phyloP scores from a whole-genome alignment of 2,113 vertebrate genomes.

The Panthera uncia region DNA sequence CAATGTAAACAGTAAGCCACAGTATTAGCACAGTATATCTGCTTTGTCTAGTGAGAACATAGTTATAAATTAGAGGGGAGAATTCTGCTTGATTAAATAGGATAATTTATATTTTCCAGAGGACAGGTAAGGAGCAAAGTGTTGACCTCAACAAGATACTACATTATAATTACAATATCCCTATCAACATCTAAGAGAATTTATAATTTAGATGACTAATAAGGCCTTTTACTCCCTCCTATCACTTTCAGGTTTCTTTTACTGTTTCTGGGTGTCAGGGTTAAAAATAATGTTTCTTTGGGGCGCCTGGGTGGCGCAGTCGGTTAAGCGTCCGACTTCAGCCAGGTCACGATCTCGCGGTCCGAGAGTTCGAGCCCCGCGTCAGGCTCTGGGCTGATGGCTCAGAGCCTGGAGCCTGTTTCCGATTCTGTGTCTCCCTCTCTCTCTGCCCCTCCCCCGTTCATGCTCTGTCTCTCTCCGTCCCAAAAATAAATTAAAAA shows the following conservation, averaged over 20 bases:
- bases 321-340: too few relatives aligned
- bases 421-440: too few relatives aligned
- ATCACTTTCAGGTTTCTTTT: background rate
- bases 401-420: too few relatives aligned
- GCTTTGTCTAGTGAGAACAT: background rate
- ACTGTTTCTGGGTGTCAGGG: background rate
- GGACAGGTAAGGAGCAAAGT: background rate
- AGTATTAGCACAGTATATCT: background rate
- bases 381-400: too few relatives aligned
- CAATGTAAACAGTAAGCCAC: background rate
- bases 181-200: background rate
- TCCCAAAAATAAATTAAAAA: too few relatives aligned
- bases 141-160: background rate
- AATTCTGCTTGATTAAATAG: background rate
- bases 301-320: too few relatives aligned
- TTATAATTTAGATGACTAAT: background rate
- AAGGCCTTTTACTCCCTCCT: background rate
- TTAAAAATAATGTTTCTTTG: background rate
- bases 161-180: background rate
- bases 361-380: too few relatives aligned
- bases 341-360: too few relatives aligned
- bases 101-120: background rate
- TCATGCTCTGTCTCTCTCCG: too few relatives aligned
- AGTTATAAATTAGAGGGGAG: background rate
- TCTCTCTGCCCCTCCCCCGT: too few relatives aligned